Evolutionary conservation across 1,140 invertebrate genomes (phyloP).

Genomic region (Nasonia longicornis): DNA sequence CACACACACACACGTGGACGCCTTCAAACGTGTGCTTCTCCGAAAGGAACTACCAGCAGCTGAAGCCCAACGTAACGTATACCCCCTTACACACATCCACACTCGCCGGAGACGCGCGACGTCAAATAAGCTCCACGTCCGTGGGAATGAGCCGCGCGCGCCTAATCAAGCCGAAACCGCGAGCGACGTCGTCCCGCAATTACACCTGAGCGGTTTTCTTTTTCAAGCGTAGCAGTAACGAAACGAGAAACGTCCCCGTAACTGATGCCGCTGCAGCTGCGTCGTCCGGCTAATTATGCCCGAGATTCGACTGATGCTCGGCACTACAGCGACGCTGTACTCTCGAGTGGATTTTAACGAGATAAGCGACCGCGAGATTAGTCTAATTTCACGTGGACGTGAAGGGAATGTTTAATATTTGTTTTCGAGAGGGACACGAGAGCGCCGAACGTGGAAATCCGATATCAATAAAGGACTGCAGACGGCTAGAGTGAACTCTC

Average conservation of each 20-base stretch:
- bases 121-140: slow-evolving; percentile 19
- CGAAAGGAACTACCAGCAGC: background rate
- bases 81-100: no score
- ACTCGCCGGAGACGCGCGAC: background rate
- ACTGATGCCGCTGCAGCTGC: slow-evolving; percentile 13
- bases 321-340: background rate
- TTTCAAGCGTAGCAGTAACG: slow-evolving; percentile 22
- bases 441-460: background rate
- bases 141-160: slow-evolving; percentile 8
- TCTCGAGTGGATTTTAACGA: background rate
- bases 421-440: background rate
- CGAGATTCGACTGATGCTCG: background rate
- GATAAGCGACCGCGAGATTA: background rate
- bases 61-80: background rate
- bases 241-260: slow-evolving; percentile 16
- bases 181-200: slow-evolving; percentile 41
- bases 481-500: no score
- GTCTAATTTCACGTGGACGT: background rate
- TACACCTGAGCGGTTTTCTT: slow-evolving; percentile 43
- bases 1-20: no score
- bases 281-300: slow-evolving; percentile 26
- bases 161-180: slow-evolving; percentile 48
- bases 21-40: no score
- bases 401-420: background rate
- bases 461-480: background rate